A percentile compares a stretch with the other conserved stretches of the same genome.
Evolutionary conservation across 2,113 vertebrate genomes (phyloP).

Genomic region (Vicugna pacos): DNA sequence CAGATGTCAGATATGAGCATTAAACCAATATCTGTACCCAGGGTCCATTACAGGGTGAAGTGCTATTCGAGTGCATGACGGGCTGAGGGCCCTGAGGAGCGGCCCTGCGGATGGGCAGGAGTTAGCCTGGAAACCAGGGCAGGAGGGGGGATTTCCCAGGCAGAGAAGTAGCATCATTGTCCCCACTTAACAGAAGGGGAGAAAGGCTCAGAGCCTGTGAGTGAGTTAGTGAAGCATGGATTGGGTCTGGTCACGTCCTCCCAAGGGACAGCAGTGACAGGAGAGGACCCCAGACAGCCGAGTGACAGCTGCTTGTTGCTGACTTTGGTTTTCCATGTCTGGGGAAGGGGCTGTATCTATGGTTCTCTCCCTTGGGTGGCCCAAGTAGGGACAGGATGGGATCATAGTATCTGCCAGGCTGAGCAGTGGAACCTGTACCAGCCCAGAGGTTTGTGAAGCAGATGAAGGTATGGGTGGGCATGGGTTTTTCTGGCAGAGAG

Average conservation of each 20-base stretch:
- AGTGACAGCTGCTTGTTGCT: background rate
- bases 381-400: background rate
- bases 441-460: background rate
- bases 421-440: background rate
- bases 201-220: background rate
- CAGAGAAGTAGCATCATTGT: background rate
- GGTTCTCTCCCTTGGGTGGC: background rate
- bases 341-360: background rate
- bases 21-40: fast-evolving
- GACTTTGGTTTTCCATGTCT: background rate
- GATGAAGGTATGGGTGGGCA: background rate
- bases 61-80: fast-evolving
- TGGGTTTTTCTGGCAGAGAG: background rate
- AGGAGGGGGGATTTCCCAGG: background rate
- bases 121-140: background rate
- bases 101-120: background rate
- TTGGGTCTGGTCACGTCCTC: background rate
- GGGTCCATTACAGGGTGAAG: background rate
- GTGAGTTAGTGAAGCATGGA: background rate
- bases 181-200: background rate
- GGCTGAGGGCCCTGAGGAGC: background rate
- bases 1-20: background rate
- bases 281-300: background rate
- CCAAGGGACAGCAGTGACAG: background rate
- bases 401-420: background rate